Evolutionary conservation across 1,140 invertebrate genomes (phyloP).

Genomic region (Pemphigus obesinymphae): DNA sequence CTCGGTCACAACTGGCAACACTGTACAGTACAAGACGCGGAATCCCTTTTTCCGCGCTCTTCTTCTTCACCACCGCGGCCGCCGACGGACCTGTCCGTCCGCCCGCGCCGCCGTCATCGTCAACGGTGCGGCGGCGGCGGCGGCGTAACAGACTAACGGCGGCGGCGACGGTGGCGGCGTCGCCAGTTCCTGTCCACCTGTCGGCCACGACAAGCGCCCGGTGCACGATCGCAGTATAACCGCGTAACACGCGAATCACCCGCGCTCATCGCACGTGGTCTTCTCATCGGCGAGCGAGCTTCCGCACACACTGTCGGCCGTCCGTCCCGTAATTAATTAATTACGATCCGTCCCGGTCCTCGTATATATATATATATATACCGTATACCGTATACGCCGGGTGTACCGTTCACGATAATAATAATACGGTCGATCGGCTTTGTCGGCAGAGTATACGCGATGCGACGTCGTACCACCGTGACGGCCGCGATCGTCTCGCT

Average conservation of each 20-base stretch:
- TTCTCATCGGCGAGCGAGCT: background rate
- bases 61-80: background rate
- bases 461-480: background rate
- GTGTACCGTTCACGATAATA: too few species aligned
- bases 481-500: background rate
- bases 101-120: background rate
- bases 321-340: background rate
- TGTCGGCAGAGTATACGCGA: background rate
- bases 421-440: too few species aligned
- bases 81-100: too few species aligned
- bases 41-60: background rate
- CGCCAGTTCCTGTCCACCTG: slow-evolving; percentile 35
- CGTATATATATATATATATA: background rate
- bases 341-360: background rate
- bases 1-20: background rate
- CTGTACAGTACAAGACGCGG: background rate
- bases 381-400: too few species aligned
- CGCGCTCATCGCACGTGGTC: background rate
- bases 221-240: slow-evolving; percentile 49
- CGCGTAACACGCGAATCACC: background rate
- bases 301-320: background rate
- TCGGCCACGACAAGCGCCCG: background rate
- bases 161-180: background rate
- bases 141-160: background rate
- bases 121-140: background rate